Base-by-base conservation (phyloP, 2,888 invertebrate species). In the Drosophila paramelanica region DNA sequence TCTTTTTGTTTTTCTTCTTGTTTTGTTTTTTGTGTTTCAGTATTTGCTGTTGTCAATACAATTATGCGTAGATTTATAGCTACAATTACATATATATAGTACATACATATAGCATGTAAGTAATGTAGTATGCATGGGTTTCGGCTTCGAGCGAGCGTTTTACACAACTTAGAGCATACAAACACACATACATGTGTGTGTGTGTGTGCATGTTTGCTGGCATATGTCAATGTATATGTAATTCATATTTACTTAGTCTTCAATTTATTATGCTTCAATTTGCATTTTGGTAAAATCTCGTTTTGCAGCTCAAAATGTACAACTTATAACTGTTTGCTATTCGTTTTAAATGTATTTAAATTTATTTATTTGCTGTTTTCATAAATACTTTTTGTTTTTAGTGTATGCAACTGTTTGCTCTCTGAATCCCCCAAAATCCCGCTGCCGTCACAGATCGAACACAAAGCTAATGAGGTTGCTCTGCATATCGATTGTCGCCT, bases 181-280 rank as follows among this genome's bases (percentile, higher is more conserved):
- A 10, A 14, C 62, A 62, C 59, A 38, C 39, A 45, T 47, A 55
- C 43, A 56, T 39, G 39, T 17, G 17, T 17, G 17, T 42, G 51
- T 41, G 13, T 31, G 39, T 39, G 1, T 8, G 23, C 11, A 38
- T 52, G 36, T 56, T 38, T 65, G 57, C 20, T 47, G 13, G 31
- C 33, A 50, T 58, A 56, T 59, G 14, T 49, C n/a, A 50, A 10
- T 51, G 17, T 47, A 62, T 67, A 61, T 72, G 56, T 70, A 79
- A 62, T 78, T 77, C 70, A 62, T 79, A 67, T 85, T 81, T 73
- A 74, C 72, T 84, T 73, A 88, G 83, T 88, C 82, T 87, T 84
- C 77, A 77, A 71, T 79, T 84, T 70, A 56, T 68, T 67, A 70
- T 72, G 73, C 69, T 72, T 85, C 65, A 72, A 77, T 72, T 73